Conservation (phyloP, 2,888 invertebrate species). For the Stegana nigrithorax region DNA sequence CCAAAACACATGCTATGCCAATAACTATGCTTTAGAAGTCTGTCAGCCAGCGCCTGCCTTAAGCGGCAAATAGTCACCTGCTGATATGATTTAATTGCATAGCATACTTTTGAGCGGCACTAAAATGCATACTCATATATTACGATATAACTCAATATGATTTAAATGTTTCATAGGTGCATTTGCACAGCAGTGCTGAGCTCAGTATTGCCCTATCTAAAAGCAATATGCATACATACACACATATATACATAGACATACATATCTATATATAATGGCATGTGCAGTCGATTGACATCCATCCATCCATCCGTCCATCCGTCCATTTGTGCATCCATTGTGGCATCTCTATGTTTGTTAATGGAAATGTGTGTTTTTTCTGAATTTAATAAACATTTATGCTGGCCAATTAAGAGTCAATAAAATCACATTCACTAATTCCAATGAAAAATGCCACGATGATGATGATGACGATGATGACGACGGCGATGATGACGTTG, state of each 20-base stretch:
- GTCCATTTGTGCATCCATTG: neutral
- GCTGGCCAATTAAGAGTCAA: slow-evolving; percentile 60
- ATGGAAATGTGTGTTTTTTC: too few species aligned
- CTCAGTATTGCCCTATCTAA: too few species aligned
- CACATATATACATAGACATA: neutral
- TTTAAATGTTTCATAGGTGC: too few species aligned
- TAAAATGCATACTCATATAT: too few species aligned
- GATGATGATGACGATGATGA: slow-evolving; percentile 35
- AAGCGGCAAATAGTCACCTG: neutral
- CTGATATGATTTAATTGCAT: too few species aligned
- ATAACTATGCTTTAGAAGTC: neutral
- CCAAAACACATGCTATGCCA: too few species aligned
- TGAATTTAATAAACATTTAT: too few species aligned
- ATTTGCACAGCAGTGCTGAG: too few species aligned
- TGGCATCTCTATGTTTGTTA: neutral
- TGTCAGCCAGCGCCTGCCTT: neutral
- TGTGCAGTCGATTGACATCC: neutral
- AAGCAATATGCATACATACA: too few species aligned
- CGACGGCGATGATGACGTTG: neutral
- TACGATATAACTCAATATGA: too few species aligned
- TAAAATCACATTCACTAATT: slow-evolving; percentile 49
- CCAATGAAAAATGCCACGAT: slow-evolving; percentile 46
- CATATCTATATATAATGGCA: neutral
- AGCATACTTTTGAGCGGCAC: too few species aligned
- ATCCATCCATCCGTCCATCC: neutral